phyloP scores from a whole-genome alignment of 2,888 invertebrate genomes.

The Spodoptera picta region DNA sequence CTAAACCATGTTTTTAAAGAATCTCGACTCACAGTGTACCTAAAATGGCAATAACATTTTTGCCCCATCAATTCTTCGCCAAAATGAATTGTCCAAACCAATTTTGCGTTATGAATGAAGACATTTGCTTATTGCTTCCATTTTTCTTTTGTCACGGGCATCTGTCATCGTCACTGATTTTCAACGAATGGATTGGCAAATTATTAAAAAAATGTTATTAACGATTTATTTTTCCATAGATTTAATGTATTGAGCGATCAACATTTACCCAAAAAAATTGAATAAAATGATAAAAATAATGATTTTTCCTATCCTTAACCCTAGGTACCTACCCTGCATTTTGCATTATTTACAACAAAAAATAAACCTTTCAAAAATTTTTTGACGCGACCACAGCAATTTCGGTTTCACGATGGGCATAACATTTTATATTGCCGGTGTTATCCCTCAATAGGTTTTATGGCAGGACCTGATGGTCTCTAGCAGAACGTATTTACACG shows the following conservation, averaged over 20 bases:
- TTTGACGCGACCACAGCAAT: slow-evolving; percentile 8
- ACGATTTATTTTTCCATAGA: slow-evolving; percentile 31
- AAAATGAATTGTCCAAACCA: slow-evolving; percentile 80
- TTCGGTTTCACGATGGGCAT: slow-evolving; percentile 22
- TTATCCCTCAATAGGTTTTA: slow-evolving; percentile 48
- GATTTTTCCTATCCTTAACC: no score
- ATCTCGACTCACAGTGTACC: slow-evolving; percentile 33
- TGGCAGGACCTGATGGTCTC: slow-evolving; percentile 46
- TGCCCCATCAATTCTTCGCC: slow-evolving; percentile 70
- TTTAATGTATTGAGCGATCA: not conserved
- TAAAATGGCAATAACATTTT: slow-evolving; percentile 70
- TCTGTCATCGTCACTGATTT: slow-evolving; percentile 77
- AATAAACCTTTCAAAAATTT: not conserved
- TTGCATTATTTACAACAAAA: not conserved
- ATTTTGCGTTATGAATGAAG: slow-evolving; percentile 84
- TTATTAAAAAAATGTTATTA: slow-evolving; percentile 48
- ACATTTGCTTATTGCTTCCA: slow-evolving; percentile 84
- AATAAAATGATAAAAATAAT: no score
- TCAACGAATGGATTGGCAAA: slow-evolving; percentile 68
- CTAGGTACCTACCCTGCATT: not conserved
- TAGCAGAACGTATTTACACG: slow-evolving; percentile 68
- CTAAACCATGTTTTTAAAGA: not conserved
- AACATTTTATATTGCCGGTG: slow-evolving; percentile 44
- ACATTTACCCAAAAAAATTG: no score
- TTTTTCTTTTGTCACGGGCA: slow-evolving; percentile 78